These are phyloP conservation scores for Meleagris gallopavo DNA, from an alignment of 2,113 vertebrate species.

Conservation along the genomic window DNA sequence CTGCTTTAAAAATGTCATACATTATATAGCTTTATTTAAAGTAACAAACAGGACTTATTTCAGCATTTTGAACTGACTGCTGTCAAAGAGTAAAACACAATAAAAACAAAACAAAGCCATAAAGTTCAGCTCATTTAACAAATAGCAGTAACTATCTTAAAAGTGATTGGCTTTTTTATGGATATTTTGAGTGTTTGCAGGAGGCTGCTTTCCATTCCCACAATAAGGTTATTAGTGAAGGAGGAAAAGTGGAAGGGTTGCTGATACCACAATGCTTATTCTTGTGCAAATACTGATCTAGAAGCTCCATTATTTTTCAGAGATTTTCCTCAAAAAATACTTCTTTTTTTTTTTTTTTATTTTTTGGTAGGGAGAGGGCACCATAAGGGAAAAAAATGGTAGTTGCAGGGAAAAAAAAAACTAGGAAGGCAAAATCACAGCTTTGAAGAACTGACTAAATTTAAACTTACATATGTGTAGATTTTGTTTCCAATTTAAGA, in stretches of 20 bases:
- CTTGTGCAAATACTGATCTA: neutral
- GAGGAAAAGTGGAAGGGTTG: neutral
- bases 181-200: neutral
- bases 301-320: neutral
- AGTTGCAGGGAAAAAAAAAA: neutral
- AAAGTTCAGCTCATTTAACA: slow-evolving; percentile 41
- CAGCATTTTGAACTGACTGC: neutral
- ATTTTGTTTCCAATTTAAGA: slow-evolving; percentile 1
- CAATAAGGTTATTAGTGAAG: neutral
- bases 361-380: too few species aligned
- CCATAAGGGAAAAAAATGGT: neutral
- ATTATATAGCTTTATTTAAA: neutral
- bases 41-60: neutral
- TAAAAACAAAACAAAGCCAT: neutral
- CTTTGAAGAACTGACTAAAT: neutral
- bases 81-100: neutral
- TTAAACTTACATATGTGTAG: neutral
- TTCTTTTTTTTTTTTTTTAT: too few species aligned
- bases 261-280: neutral
- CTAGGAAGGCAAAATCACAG: neutral
- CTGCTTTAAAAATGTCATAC: neutral
- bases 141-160: slow-evolving; percentile 32
- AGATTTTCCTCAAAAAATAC: neutral
- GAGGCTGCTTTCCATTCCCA: slow-evolving; percentile 28
- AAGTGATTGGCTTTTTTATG: slow-evolving; percentile 23